Evolutionary conservation across 2,797 vertebrate genomes (phyloP), one percentile per base, ranked within the genome.

Genomic region (Allobates femoralis): DNA sequence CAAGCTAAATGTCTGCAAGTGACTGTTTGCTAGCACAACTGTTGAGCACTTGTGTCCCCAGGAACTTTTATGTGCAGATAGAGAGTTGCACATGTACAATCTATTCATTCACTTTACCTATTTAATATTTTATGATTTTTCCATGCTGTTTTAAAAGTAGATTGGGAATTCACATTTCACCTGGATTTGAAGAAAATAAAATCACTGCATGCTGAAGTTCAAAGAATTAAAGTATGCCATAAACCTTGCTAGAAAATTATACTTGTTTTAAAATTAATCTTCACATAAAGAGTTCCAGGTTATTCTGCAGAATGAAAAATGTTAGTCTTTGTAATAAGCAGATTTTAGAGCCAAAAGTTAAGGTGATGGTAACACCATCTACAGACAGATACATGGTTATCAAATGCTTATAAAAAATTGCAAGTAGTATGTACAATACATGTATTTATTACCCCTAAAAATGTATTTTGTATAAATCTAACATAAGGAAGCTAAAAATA

Each of bases 101-200:
- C 67, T 46, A 75, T 84, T 79, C 86, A 87, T 84, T 83, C 55
- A 64, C 19, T 28, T 80, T 74, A 62, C 85, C 76, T 80, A 80
- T 80, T 87, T 84, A 80, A 84, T 84, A 80, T 55, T 87, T 87
- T 84, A 87, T 87, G 67, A 80, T 74, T 84, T 84, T 87, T 87
- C 81, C 86, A 84, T 84, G 56, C 62, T 73, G 50, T 51, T 85
- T 87, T 78, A 87, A 26, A 64, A 73, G 67, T 19, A 71, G 53
- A 50, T 62, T 74, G 86, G 81, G 81, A 79, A 87, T 87, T 84
- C 8, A 51, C 26, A 80, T 51, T 84, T 84, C 67, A 87, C 77
- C 67, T 84, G 75, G 53, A 74, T 80, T 62, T 80, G 71, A 84
- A 84, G 56, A 73, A 83, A 83, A 84, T 84, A 79, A 79, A 81